Evolutionary conservation across 2,797 vertebrate species (phyloP).

Genomic region (Decapterus maruadsi): DNA sequence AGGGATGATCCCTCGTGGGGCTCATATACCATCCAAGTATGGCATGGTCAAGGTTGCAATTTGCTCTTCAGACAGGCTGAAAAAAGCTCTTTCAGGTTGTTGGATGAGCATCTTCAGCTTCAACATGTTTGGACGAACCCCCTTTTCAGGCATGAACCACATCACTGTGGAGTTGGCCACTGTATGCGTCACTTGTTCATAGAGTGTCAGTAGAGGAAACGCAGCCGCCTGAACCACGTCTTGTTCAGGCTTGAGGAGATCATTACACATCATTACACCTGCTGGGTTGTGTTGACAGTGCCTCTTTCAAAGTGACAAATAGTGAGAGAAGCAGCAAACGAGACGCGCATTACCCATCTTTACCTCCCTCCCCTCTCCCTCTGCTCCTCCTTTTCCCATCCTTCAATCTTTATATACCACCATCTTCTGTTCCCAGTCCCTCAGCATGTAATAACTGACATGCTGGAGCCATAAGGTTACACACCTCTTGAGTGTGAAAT

Average conservation of each 20-base stretch:
- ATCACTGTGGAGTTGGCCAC: slow-evolving; percentile 11
- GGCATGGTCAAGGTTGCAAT: not conserved
- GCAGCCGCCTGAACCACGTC: not conserved
- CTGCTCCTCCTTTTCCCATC: not conserved
- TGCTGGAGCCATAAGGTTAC: slow-evolving; percentile 11
- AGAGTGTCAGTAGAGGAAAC: slow-evolving; percentile 6
- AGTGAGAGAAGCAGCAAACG: slow-evolving; percentile 16
- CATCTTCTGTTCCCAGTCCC: slow-evolving; percentile 37
- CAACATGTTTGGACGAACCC: slow-evolving; percentile 44
- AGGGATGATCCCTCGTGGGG: no score
- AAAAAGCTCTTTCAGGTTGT: not conserved
- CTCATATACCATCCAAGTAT: not conserved
- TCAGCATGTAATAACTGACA: slow-evolving; percentile 15
- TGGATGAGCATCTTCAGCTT: slow-evolving; percentile 6
- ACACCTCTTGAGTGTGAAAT: slow-evolving; percentile 19
- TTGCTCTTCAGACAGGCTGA: no score
- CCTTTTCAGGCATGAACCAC: slow-evolving; percentile 18
- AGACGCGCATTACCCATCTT: not conserved
- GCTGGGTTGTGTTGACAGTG: slow-evolving; percentile 33
- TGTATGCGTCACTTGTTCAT: slow-evolving; percentile 12
- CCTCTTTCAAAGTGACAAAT: slow-evolving; percentile 15
- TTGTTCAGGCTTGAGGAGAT: slow-evolving; percentile 33
- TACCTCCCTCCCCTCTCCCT: not conserved
- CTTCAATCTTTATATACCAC: slow-evolving; percentile 26
- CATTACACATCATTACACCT: slow-evolving; percentile 40